These are phyloP conservation scores for Phaedon cochleariae DNA, from an alignment of 2,888 invertebrate species.

Conservation along the genomic window DNA sequence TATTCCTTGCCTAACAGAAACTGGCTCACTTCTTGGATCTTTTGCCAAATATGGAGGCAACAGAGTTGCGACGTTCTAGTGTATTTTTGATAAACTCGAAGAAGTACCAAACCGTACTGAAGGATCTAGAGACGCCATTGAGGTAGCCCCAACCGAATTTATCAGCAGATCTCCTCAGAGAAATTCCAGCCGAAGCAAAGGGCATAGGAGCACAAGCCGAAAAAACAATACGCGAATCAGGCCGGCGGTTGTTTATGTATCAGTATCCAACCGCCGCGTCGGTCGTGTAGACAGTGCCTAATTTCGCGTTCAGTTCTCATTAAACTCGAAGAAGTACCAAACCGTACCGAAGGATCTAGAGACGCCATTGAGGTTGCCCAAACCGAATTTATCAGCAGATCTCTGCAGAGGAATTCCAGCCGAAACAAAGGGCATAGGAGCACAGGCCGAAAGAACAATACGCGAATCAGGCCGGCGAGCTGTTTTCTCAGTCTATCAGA, in stretches of 20 bases:
- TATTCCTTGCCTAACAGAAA: no score
- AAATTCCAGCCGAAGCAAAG: conserved; percentile 34
- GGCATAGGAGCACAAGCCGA: conserved; percentile 23
- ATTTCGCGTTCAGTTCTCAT: background rate
- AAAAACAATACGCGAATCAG: conserved; percentile 44
- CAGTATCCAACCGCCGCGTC: no score
- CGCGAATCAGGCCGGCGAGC: conserved; percentile 36
- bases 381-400: conserved; percentile 25
- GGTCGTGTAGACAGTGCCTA: no score
- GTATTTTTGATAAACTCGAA: no score
- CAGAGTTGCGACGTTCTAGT: no score
- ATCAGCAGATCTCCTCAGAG: conserved; percentile 26
- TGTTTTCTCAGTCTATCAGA: conserved; percentile 45
- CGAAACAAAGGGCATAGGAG: conserved; percentile 37
- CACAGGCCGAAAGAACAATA: conserved; percentile 38
- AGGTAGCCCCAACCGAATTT: conserved; percentile 14
- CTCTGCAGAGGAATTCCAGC: conserved; percentile 20
- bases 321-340: background rate
- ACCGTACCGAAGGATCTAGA: background rate
- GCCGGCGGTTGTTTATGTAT: no score
- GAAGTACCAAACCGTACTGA: background rate
- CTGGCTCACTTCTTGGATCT: no score
- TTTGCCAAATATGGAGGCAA: no score
- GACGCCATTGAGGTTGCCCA: conserved; percentile 11
- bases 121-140: conserved; percentile 8